Evolutionary conservation across 64 coral and sea anemone species (phyloP).

Genomic region (Catalaphyllia jardinei): DNA sequence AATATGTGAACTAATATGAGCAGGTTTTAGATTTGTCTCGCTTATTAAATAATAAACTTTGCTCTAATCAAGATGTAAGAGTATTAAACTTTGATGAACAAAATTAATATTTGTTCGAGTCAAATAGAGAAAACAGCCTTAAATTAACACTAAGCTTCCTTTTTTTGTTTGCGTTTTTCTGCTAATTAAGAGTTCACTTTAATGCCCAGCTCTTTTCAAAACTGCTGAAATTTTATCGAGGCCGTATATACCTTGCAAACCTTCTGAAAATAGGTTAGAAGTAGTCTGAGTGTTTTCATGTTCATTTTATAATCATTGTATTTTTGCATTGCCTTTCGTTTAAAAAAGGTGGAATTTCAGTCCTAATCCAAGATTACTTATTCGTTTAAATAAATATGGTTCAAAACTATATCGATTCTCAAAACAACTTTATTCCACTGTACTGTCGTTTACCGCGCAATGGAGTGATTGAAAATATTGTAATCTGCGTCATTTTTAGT

Average conservation of each 20-base stretch:
- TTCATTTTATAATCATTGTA: neutral
- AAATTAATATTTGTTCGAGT: slow-evolving; percentile 30
- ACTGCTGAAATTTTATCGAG: neutral
- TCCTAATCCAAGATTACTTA: neutral
- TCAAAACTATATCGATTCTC: neutral
- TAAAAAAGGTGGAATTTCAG: neutral
- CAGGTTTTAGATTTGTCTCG: neutral
- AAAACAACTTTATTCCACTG: no score
- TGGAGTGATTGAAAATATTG: no score
- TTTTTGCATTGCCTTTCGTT: neutral
- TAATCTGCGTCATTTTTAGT: no score
- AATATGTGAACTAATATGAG: neutral
- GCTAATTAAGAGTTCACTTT: neutral
- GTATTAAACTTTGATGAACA: neutral
- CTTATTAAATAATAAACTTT: slow-evolving; percentile 19
- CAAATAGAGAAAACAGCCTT: slow-evolving; percentile 34
- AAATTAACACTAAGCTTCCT: neutral
- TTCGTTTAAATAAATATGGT: neutral
- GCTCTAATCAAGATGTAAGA: slow-evolving; percentile 29
- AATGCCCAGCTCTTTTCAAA: neutral
- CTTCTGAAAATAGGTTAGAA: neutral
- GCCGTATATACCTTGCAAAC: no score
- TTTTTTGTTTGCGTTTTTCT: slow-evolving; percentile 8
- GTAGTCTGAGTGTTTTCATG: neutral
- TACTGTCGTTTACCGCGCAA: no score